Evolutionary conservation across 2,888 invertebrate species (phyloP), one percentile per base, ranked within the genome.

Genomic region (Cantharis nigra): DNA sequence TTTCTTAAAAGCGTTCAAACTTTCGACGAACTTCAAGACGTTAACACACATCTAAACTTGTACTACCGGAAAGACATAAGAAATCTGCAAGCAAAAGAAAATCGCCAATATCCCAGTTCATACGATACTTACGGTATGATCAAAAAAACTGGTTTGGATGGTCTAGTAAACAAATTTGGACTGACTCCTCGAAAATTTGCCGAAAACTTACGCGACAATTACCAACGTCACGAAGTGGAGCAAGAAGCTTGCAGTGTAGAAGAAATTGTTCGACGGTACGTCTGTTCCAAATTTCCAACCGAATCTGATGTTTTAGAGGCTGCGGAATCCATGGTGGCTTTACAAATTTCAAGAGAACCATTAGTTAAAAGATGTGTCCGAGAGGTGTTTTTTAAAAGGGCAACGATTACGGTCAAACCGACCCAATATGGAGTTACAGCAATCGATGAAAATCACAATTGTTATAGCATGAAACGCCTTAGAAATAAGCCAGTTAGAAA

Each of bases 151-250:
- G 97, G 97, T 20, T 91, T 98, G 11, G 93, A 94, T 84, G 93
- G 94, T 0, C 91, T 98, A 65, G 96, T 96, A 2, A 95, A 95
- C 86, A 94, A 94, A 86, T 99, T 98, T 88, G 99, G 99, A 78
- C 89, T 99, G 71, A 93, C 94, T 0, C 97, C 99, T 0, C 97
- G 97, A 86, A 95, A 98, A 88, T 98, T 97, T 87, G 98, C 97
- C 0, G 98, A 98, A 89, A 99, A 99, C 89, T 90, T 99, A 9
- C 92, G 97, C 0, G 98, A 98, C 86, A 97, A 97, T 87, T 98
- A 98, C 88, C 97, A 97, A 87, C 91, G 97, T 11, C 96, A 98
- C 87, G 98, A 98, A 85, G 97, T 98, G 1, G 97, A 98, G 71
- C 98, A 98, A 87, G 96, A 96, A 83, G 92, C 94, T 0, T 91